Evolutionary conservation across 2,888 invertebrate species (phyloP).

Genomic region (Polydrusus cervinus): DNA sequence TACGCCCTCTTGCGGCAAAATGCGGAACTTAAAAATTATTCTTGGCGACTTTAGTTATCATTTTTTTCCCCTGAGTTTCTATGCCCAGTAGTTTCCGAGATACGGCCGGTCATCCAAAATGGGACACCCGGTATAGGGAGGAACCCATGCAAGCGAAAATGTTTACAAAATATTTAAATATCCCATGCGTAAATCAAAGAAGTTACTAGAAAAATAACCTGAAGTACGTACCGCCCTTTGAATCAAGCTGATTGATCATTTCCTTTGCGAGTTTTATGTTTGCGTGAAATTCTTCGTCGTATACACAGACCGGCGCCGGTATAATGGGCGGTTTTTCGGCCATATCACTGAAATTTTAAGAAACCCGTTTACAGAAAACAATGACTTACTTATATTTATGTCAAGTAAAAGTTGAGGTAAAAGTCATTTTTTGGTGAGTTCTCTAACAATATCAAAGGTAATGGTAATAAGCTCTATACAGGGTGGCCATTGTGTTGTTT

Average conservation of each 20-base stretch:
- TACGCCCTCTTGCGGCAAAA: too few relatives aligned
- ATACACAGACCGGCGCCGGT: conserved; percentile 62
- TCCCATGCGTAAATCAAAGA: too few relatives aligned
- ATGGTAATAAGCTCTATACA: neutral
- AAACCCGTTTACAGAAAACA: neutral
- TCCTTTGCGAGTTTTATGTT: conserved; percentile 71
- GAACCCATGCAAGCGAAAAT: too few relatives aligned
- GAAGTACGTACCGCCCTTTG: conserved; percentile 61
- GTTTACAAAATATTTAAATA: too few relatives aligned
- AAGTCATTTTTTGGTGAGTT: neutral
- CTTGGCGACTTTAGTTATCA: too few relatives aligned
- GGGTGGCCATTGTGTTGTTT: too few relatives aligned
- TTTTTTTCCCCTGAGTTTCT: too few relatives aligned
- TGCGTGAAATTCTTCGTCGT: conserved; percentile 74
- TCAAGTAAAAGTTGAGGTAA: neutral
- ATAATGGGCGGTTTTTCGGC: neutral
- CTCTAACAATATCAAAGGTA: neutral
- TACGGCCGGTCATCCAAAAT: too few relatives aligned
- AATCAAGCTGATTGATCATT: conserved; percentile 69
- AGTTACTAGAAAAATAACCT: too few relatives aligned
- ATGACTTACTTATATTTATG: neutral
- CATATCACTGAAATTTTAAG: conserved; percentile 22
- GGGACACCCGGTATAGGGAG: too few relatives aligned
- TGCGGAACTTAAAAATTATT: too few relatives aligned
- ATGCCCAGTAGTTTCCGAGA: too few relatives aligned